A percentile compares a stretch with the other conserved stretches of the same genome.
phyloP scores from a whole-genome alignment of 2,113 vertebrate genomes.

The Leptobrachium ailaonicum region DNA sequence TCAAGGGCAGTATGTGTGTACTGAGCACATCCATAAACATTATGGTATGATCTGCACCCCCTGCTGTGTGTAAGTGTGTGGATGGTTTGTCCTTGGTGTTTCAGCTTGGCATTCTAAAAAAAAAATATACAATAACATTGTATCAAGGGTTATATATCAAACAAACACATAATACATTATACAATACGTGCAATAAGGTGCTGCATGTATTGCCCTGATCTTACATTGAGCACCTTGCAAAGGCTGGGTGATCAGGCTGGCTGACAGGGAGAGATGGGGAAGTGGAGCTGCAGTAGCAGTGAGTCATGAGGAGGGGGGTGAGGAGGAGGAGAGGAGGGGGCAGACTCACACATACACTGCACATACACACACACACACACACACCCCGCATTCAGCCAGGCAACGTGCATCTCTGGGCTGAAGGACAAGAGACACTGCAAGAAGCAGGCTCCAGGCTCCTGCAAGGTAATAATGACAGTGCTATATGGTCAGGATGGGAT shows the following conservation, averaged over 20 bases:
- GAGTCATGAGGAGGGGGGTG: conserved; percentile 31
- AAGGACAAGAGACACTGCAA: not conserved
- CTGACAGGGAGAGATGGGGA: conserved; percentile 25
- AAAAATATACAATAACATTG: not conserved
- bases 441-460: not conserved
- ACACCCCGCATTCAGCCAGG: not conserved
- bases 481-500: not conserved
- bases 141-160: not conserved
- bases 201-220: not conserved
- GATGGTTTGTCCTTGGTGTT: not conserved
- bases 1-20: not conserved
- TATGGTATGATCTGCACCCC: not conserved
- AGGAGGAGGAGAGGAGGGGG: conserved; percentile 15
- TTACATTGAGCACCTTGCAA: not conserved
- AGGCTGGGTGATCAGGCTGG: not conserved
- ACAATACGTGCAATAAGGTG: not conserved
- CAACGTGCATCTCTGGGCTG: conserved; percentile 21
- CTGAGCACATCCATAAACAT: not conserved
- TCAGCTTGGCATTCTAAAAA: not conserved
- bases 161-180: not conserved
- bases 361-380: conserved; percentile 17
- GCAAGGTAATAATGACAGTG: conserved; percentile 11
- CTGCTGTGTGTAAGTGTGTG: not conserved
- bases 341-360: not conserved
- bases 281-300: conserved; percentile 39